A percentile compares a stretch with the other conserved stretches of the same genome.
These are phyloP conservation scores for Clinocottus analis DNA, from an alignment of 2,113 vertebrate species.

Conservation along the genomic window DNA sequence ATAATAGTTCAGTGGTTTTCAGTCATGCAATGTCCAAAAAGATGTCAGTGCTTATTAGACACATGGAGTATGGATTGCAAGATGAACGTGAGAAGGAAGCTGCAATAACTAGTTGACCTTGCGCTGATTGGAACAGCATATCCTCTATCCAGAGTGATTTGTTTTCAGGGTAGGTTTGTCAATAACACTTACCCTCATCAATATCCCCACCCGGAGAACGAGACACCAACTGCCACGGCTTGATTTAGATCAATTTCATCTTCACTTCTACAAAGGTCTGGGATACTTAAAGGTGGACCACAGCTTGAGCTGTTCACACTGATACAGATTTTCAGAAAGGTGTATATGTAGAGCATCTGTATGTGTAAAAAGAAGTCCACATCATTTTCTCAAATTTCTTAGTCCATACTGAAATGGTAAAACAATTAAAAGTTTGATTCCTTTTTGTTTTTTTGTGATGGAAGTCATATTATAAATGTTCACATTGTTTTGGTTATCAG, in stretches of 20 bases:
- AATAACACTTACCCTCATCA: constrained; percentile 55
- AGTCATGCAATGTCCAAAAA: not conserved
- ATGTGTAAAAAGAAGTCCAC: not conserved
- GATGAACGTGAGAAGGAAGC: not conserved
- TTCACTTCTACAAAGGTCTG: constrained; percentile 27
- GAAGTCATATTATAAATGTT: not conserved
- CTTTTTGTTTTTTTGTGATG: not conserved
- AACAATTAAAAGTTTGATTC: not conserved
- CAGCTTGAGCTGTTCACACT: not conserved
- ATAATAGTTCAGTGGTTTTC: not conserved
- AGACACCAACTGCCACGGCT: constrained; percentile 41
- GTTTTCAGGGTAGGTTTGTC: constrained; percentile 54
- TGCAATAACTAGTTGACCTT: constrained; percentile 45
- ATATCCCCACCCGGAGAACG: constrained; percentile 34
- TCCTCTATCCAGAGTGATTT: constrained; percentile 33
- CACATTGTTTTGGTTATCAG: not conserved
- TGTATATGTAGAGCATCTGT: not conserved
- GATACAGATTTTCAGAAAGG: not conserved
- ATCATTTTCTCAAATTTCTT: not conserved
- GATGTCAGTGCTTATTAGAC: not conserved
- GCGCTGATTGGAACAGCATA: constrained; percentile 38
- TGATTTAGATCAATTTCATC: constrained; percentile 54
- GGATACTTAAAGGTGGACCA: not conserved
- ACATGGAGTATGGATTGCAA: not conserved
- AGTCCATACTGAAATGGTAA: not conserved